phyloP scores from a whole-genome alignment of 2,888 invertebrate species.

The Cacoxenus indagator region DNA sequence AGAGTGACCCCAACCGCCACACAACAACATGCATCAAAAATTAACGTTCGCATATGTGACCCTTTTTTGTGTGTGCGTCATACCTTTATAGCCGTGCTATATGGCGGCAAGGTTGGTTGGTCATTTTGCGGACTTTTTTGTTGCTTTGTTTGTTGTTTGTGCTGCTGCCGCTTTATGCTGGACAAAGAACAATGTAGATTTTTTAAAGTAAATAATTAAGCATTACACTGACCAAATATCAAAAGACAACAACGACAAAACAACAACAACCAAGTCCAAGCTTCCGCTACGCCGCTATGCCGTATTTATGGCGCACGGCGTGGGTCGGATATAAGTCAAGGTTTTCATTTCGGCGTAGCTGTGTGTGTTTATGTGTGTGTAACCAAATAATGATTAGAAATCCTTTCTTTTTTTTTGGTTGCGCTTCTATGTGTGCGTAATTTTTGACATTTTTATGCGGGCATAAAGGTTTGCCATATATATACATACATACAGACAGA shows the following conservation, averaged over 20 bases:
- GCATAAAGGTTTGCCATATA: constrained; percentile 41
- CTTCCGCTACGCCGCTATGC: background rate
- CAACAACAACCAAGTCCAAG: background rate
- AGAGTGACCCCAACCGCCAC: background rate
- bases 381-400: constrained; percentile 62
- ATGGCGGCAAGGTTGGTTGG: constrained; percentile 18
- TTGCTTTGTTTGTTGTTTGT: background rate
- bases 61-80: constrained; percentile 49
- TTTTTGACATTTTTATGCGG: constrained; percentile 64
- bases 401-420: constrained; percentile 30
- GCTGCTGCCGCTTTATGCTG: no score
- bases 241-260: constrained; percentile 22
- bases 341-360: constrained; percentile 15
- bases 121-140: constrained; percentile 37
- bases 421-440: constrained; percentile 38
- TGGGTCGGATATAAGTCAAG: constrained; percentile 7
- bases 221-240: constrained; percentile 63
- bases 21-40: constrained; percentile 54
- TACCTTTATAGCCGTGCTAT: constrained; percentile 9
- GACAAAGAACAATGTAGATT: background rate
- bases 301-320: background rate
- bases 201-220: constrained; percentile 58
- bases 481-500: background rate
- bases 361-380: constrained; percentile 38
- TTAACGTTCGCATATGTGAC: constrained; percentile 55